phyloP scores from a whole-genome alignment of 2,797 vertebrate species.

The Muraenolepis orangiensis region DNA sequence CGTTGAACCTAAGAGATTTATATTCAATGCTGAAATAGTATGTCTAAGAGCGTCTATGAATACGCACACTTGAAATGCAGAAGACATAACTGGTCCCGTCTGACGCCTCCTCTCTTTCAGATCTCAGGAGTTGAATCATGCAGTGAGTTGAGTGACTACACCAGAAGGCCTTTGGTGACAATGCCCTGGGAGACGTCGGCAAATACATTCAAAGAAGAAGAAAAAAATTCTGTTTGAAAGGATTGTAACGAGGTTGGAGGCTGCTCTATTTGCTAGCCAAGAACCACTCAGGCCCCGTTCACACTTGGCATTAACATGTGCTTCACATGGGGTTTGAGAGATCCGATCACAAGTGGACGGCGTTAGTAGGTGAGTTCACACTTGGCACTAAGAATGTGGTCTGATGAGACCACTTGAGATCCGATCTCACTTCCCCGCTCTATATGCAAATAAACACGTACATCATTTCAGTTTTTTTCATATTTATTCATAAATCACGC shows the following conservation, averaged over 20 bases:
- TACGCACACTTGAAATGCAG: background rate
- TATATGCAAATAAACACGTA: no score
- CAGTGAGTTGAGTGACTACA: background rate
- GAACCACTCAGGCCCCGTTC: background rate
- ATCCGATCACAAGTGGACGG: no score
- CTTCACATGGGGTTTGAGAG: no score
- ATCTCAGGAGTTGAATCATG: background rate
- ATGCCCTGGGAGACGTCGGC: background rate
- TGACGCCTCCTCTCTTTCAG: background rate
- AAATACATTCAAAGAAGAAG: background rate
- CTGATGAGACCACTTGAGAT: no score
- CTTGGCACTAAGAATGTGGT: no score
- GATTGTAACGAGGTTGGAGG: background rate
- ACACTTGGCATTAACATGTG: no score
- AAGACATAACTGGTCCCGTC: background rate
- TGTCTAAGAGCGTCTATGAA: background rate
- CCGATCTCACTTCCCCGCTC: no score
- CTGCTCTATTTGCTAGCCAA: background rate
- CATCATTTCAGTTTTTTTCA: no score
- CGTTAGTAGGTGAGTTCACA: no score
- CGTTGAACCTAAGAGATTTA: background rate
- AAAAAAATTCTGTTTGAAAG: background rate
- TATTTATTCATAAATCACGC: no score
- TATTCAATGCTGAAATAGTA: background rate
- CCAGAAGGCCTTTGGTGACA: background rate